Evolutionary conservation across 2,888 invertebrate genomes (phyloP).

Genomic region (Orchestes rusci): DNA sequence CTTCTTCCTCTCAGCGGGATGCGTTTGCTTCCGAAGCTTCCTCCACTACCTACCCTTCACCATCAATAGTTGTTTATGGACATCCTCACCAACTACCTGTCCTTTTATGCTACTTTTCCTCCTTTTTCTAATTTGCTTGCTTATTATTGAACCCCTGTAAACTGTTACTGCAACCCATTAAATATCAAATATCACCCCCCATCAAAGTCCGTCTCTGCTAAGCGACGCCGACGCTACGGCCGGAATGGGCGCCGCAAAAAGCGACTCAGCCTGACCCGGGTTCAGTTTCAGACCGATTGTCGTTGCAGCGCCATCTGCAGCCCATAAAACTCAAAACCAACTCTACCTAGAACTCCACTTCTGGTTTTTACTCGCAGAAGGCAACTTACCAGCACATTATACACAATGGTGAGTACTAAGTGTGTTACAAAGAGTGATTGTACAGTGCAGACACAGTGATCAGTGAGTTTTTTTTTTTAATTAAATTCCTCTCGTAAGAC

Average conservation of each 20-base stretch:
- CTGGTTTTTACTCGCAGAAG: conserved; percentile 67
- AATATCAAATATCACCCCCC: background rate
- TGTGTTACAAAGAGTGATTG: too few species aligned
- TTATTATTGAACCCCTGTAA: background rate
- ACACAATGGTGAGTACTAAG: conserved; percentile 44
- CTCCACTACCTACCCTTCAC: too few species aligned
- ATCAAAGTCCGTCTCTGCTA: conserved; percentile 7
- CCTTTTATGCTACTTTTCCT: background rate
- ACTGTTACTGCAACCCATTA: background rate
- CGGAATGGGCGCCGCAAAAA: conserved; percentile 14
- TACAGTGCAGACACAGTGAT: too few species aligned
- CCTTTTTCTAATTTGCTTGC: background rate
- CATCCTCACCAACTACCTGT: background rate
- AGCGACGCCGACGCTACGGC: conserved; percentile 4
- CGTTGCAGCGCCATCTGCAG: conserved; percentile 62
- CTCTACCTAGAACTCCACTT: conserved; percentile 66
- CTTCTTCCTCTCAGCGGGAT: too few species aligned
- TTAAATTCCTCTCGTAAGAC: too few species aligned
- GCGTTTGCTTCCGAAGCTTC: too few species aligned
- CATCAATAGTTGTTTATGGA: too few species aligned
- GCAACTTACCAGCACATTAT: conserved; percentile 46
- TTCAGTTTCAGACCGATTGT: conserved; percentile 34
- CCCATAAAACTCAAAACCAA: conserved; percentile 66
- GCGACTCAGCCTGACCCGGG: conserved; percentile 21
- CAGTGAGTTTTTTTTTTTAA: too few species aligned